These are phyloP conservation scores for Caranx melampygus DNA, from an alignment of 2,113 vertebrate species.

Conservation along the genomic window DNA sequence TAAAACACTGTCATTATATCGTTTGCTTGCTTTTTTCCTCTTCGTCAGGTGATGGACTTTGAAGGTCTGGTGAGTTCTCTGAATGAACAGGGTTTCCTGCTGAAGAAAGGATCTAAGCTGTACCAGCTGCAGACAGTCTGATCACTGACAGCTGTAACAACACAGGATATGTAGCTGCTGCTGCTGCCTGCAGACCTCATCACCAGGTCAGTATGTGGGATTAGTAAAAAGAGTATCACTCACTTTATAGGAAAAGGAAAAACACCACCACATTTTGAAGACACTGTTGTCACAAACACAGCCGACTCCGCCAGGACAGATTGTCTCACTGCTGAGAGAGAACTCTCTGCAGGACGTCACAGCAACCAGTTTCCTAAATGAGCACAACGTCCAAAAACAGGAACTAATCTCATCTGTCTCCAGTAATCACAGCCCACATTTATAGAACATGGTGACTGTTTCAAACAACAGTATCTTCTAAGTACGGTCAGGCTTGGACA, in stretches of 20 bases:
- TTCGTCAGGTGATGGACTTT: slow-evolving; percentile 90
- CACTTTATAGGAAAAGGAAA: background rate
- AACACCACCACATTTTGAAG: background rate
- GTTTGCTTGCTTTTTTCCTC: background rate
- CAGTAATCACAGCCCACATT: too few relatives aligned
- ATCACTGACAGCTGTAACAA: slow-evolving; percentile 46
- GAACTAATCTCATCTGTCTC: background rate
- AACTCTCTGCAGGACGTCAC: background rate
- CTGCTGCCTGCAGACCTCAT: background rate
- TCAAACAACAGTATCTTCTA: background rate
- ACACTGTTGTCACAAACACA: background rate
- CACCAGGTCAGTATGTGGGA: background rate
- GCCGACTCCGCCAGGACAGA: background rate
- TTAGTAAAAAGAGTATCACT: background rate
- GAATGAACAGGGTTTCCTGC: slow-evolving; percentile 96
- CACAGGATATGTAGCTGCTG: too few relatives aligned
- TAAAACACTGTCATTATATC: background rate
- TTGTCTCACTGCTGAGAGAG: background rate
- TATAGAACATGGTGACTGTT: background rate
- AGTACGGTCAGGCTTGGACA: background rate
- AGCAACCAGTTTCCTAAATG: background rate
- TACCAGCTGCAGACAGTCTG: slow-evolving; percentile 95
- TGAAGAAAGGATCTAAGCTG: slow-evolving; percentile 92
- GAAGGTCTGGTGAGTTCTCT: slow-evolving; percentile 93
- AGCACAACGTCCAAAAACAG: background rate